These are phyloP conservation scores for Ovis canadensis DNA, from an alignment of 2,113 vertebrate genomes.

Conservation along the genomic window DNA sequence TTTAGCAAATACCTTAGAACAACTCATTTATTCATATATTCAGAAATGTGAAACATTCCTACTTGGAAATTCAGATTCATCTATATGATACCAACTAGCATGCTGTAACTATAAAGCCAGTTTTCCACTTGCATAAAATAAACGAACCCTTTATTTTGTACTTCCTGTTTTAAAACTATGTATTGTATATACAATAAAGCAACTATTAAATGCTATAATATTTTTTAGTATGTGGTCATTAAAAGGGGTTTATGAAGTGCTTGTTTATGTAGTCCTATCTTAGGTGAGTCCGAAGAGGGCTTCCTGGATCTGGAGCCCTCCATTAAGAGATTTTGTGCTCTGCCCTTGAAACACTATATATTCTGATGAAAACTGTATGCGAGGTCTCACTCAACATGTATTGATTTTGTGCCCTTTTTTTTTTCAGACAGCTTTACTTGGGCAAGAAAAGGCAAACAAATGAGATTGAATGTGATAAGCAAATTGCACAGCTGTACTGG, in stretches of 20 bases:
- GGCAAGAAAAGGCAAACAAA: neutral
- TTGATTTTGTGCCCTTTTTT: constrained; percentile 17
- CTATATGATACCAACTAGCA: neutral
- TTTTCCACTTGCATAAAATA: neutral
- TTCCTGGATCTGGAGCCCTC: neutral
- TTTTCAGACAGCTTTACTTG: neutral
- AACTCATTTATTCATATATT: constrained; percentile 17
- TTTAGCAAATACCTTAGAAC: neutral
- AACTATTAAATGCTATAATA: neutral
- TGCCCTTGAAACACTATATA: neutral
- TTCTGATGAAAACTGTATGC: neutral
- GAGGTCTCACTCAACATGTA: neutral
- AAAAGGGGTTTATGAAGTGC: neutral
- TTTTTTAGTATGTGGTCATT: constrained; percentile 7
- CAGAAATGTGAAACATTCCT: constrained; percentile 2
- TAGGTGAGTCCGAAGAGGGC: neutral
- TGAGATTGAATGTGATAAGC: neutral
- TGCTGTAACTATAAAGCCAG: neutral
- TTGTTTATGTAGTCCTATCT: neutral
- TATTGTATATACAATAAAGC: neutral
- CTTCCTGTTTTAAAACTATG: constrained; percentile 12
- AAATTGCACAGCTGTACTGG: neutral
- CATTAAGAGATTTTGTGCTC: neutral
- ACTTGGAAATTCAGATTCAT: constrained; percentile 32
- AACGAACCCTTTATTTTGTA: neutral